Conservation (phyloP, 2,888 invertebrate genomes). For the Oscheius onirici region DNA sequence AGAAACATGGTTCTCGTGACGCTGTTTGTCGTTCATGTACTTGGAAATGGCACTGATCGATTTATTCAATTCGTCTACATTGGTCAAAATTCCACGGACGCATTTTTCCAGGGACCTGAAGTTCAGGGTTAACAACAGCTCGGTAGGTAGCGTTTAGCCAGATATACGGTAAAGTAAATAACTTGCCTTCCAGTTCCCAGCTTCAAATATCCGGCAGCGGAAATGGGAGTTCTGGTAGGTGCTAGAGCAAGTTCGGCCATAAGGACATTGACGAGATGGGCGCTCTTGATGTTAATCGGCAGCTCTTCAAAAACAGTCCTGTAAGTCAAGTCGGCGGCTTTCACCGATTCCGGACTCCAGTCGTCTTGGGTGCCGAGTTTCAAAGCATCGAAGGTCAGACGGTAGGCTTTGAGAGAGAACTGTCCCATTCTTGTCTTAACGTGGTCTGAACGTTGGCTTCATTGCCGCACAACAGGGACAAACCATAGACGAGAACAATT, state of each 20-base stretch:
- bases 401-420: constrained; percentile 91
- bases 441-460: constrained; percentile 77
- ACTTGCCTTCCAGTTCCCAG: constrained; percentile 61
- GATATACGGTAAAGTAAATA: background rate
- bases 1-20: constrained; percentile 88
- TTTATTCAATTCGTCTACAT: constrained; percentile 90
- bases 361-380: constrained; percentile 87
- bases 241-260: constrained; percentile 84
- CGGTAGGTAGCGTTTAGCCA: no score
- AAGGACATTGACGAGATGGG: constrained; percentile 93
- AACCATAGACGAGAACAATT: constrained; percentile 93
- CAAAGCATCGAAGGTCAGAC: constrained; percentile 93
- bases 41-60: constrained; percentile 88
- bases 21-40: constrained; percentile 89
- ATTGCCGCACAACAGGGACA: constrained; percentile 34
- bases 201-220: constrained; percentile 61
- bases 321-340: constrained; percentile 88
- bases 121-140: no score
- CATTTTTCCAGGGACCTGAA: constrained; percentile 80
- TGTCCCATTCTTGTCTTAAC: constrained; percentile 95
- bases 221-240: constrained; percentile 44
- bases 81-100: constrained; percentile 90
- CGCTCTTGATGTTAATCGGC: constrained; percentile 94
- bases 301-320: constrained; percentile 92
- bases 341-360: constrained; percentile 86